Percentiles rank a stretch among this genome's conserved stretches.
phyloP scores from a whole-genome alignment of 2,113 vertebrate species.

The Synodontis membranacea region DNA sequence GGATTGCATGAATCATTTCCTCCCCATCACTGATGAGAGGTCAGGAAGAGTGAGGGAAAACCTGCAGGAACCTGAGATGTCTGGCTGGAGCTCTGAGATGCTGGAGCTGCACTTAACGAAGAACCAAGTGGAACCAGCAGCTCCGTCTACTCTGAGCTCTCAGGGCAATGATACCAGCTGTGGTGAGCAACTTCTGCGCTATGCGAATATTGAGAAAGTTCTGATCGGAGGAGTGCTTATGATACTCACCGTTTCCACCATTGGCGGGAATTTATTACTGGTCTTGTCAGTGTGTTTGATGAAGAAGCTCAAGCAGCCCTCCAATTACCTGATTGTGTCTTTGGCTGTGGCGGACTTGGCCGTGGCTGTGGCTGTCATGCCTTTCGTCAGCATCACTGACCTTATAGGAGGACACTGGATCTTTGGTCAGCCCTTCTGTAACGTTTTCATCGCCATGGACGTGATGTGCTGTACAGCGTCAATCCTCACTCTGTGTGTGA shows the following conservation, averaged over 20 bases:
- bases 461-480: constrained; percentile 98
- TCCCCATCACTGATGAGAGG: neutral
- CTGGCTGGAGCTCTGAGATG: constrained; percentile 1
- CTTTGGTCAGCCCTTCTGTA: constrained; percentile 91
- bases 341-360: constrained; percentile 93
- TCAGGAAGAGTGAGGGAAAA: neutral
- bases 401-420: constrained; percentile 93
- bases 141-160: neutral
- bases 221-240: constrained; percentile 87
- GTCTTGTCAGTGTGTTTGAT: constrained; percentile 95
- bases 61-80: neutral
- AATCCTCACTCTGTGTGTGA: constrained; percentile 93
- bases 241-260: constrained; percentile 86
- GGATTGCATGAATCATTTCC: neutral
- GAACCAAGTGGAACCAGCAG: neutral
- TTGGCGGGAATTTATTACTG: constrained; percentile 91
- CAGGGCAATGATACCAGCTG: neutral
- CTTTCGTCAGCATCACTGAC: constrained; percentile 93
- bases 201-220: constrained; percentile 57
- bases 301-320: constrained; percentile 93
- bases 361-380: constrained; percentile 93
- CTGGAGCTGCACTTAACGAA: neutral
- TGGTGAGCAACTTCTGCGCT: neutral
- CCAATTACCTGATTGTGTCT: constrained; percentile 94
- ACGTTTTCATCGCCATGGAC: constrained; percentile 97